These are phyloP conservation scores for Scaptomyza pallida DNA, from an alignment of 1,140 invertebrate genomes.

Conservation along the genomic window DNA sequence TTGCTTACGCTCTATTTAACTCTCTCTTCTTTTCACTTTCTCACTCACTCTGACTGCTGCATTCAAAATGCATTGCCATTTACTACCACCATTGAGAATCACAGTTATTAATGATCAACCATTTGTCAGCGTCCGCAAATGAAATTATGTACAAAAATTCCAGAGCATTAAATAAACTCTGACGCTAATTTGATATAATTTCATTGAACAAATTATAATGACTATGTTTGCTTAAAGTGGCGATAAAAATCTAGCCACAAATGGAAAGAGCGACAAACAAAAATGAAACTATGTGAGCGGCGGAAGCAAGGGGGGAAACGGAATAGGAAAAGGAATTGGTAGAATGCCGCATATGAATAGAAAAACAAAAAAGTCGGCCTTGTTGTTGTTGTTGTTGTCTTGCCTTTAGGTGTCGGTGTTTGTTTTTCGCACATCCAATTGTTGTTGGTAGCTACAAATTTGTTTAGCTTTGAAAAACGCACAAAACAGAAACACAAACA, in stretches of 20 bases:
- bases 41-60: not conserved
- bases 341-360: conserved; percentile 46
- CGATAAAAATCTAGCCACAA: conserved; percentile 36
- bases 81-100: not conserved
- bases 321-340: conserved; percentile 28
- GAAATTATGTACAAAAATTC: not conserved
- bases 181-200: conserved; percentile 6
- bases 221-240: not conserved
- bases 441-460: conserved; percentile 31
- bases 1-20: not conserved
- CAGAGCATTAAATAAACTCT: not conserved
- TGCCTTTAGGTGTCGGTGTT: conserved; percentile 25
- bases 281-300: conserved; percentile 26
- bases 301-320: conserved; percentile 11
- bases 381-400: conserved; percentile 19
- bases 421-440: conserved; percentile 59
- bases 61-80: not conserved
- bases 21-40: not conserved
- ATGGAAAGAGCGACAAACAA: conserved; percentile 24
- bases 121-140: not conserved
- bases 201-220: conserved; percentile 12
- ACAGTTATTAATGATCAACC: not conserved
- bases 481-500: conserved; percentile 23
- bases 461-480: conserved; percentile 37
- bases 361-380: conserved; percentile 42